These are phyloP conservation scores for Eupithecia vulgata DNA, from an alignment of 2,888 invertebrate genomes.

Conservation along the genomic window DNA sequence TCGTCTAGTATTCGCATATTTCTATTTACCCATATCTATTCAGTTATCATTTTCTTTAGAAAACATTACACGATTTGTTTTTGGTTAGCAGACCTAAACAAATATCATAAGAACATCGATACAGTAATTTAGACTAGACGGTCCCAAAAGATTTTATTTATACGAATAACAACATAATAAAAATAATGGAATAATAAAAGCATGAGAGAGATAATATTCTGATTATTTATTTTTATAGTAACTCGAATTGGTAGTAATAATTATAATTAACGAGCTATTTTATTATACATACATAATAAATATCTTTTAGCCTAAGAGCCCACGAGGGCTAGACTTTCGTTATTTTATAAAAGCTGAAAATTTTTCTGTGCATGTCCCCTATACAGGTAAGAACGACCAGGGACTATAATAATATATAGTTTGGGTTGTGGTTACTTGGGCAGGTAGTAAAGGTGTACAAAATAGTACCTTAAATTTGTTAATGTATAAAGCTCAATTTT, in stretches of 20 bases:
- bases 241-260: background rate
- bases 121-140: background rate
- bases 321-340: too few relatives aligned
- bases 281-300: too few relatives aligned
- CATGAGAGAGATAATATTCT: background rate
- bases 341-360: too few relatives aligned
- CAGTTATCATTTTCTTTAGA: background rate
- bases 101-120: background rate
- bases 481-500: too few relatives aligned
- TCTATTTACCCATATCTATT: too few relatives aligned
- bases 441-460: too few relatives aligned
- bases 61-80: background rate
- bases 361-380: too few relatives aligned
- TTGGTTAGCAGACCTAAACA: background rate
- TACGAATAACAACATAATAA: background rate
- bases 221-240: background rate
- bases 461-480: too few relatives aligned
- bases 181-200: background rate
- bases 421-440: too few relatives aligned
- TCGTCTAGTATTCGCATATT: background rate
- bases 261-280: background rate
- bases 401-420: too few relatives aligned
- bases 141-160: background rate
- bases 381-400: too few relatives aligned
- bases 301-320: too few relatives aligned